Evolutionary conservation across 2,113 vertebrate species (phyloP).

Genomic region (Puntigrus tetrazona): DNA sequence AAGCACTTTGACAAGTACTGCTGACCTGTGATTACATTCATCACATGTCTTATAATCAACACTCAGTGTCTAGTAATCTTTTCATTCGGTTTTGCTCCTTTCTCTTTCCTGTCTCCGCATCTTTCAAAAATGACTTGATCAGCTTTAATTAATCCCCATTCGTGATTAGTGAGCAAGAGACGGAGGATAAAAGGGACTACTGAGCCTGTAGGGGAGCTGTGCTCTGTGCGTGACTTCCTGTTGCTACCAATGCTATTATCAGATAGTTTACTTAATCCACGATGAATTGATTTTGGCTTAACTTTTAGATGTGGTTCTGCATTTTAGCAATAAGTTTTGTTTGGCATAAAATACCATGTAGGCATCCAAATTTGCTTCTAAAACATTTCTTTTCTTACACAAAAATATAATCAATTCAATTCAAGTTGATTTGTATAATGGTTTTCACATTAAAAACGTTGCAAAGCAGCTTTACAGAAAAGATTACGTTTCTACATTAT

Average conservation of each 20-base stretch:
- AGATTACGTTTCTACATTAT: too few species aligned
- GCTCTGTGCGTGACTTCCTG: not conserved
- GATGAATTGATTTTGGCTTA: not conserved
- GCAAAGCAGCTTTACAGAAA: too few species aligned
- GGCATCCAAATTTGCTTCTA: not conserved
- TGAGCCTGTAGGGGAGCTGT: not conserved
- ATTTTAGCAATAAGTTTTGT: not conserved
- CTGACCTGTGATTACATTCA: not conserved
- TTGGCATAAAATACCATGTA: not conserved
- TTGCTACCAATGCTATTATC: not conserved
- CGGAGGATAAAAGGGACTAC: not conserved
- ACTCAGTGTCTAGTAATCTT: not conserved
- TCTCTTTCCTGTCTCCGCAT: not conserved
- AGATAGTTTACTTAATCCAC: not conserved
- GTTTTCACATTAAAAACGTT: too few species aligned
- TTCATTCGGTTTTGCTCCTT: not conserved
- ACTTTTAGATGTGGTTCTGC: not conserved
- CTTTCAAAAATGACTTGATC: constrained; percentile 2
- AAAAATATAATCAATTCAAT: too few species aligned
- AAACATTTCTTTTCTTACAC: too few species aligned
- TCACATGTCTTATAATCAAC: not conserved
- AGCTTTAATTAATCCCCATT: not conserved
- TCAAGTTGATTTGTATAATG: too few species aligned
- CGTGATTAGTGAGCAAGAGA: not conserved
- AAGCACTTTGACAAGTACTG: constrained; percentile 1